Evolutionary conservation across 2,888 invertebrate genomes (phyloP).

Genomic region (Leptopilina myrica): DNA sequence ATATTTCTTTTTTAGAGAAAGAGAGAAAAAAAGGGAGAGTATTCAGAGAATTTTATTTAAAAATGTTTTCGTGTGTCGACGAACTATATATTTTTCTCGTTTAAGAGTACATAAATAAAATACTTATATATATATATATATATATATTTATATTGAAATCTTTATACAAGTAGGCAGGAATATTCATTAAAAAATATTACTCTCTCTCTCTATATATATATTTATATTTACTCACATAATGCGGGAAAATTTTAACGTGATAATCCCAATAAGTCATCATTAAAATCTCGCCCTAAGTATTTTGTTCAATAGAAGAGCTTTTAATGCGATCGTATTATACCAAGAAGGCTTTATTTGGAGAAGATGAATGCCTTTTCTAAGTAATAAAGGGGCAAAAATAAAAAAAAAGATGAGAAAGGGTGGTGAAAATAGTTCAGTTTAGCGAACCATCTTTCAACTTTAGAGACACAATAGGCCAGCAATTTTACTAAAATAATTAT

Average conservation of each 20-base stretch:
- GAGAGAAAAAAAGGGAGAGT: too few species aligned
- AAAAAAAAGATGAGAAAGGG: too few species aligned
- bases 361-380: slow-evolving; percentile 35
- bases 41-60: too few species aligned
- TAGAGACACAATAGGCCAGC: slow-evolving; percentile 17
- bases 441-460: slow-evolving; percentile 20
- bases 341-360: slow-evolving; percentile 31
- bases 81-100: too few species aligned
- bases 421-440: neutral
- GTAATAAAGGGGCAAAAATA: slow-evolving; percentile 30
- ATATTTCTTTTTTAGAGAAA: too few species aligned
- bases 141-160: neutral
- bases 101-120: too few species aligned
- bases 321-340: slow-evolving; percentile 37
- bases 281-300: slow-evolving; percentile 40
- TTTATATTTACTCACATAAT: neutral
- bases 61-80: too few species aligned
- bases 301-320: slow-evolving; percentile 38
- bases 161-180: neutral
- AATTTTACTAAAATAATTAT: slow-evolving; percentile 34
- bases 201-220: neutral
- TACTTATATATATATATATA: neutral
- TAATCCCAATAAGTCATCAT: slow-evolving; percentile 41
- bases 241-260: slow-evolving; percentile 22
- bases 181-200: slow-evolving; percentile 11